phyloP scores from a whole-genome alignment of 2,888 invertebrate genomes.

The Trissoscelio sp. region DNA sequence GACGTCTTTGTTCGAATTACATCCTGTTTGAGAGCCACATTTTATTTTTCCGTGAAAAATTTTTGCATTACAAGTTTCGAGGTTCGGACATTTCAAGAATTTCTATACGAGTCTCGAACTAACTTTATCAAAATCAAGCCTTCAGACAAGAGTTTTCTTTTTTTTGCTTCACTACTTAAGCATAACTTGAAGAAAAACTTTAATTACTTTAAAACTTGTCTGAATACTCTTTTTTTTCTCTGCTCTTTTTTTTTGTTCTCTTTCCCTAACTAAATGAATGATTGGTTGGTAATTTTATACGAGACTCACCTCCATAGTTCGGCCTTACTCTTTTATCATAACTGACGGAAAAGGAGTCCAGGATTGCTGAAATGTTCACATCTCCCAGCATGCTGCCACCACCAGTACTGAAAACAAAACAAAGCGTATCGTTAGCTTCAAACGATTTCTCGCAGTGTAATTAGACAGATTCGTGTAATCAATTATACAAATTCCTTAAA shows the following conservation, averaged over 20 bases:
- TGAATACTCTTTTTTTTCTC: conserved; percentile 46
- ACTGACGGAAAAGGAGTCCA: conserved; percentile 97
- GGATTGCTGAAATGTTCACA: conserved; percentile 97
- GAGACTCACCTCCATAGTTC: conserved; percentile 96
- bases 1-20: conserved; percentile 14
- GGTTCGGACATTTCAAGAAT: conserved; percentile 62
- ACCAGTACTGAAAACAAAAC: conserved; percentile 86
- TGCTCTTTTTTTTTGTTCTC: neutral
- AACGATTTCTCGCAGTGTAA: conserved; percentile 1
- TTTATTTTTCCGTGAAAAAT: conserved; percentile 33
- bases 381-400: conserved; percentile 95
- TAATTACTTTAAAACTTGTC: conserved; percentile 64
- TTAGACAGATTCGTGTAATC: conserved; percentile 31
- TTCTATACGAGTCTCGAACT: conserved; percentile 55
- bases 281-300: conserved; percentile 50
- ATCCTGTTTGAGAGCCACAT: conserved; percentile 14
- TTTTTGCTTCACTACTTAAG: conserved; percentile 31
- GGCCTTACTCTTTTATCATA: conserved; percentile 99
- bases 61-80: conserved; percentile 55
- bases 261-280: conserved; percentile 47
- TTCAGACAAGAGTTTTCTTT: conserved; percentile 62
- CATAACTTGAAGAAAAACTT: conserved; percentile 53
- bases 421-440: conserved; percentile 31
- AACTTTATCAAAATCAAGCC: conserved; percentile 54
- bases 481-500: conserved; percentile 29